These are phyloP conservation scores for Tetragnatha montana DNA, from an alignment of 2,888 invertebrate genomes.

Conservation along the genomic window DNA sequence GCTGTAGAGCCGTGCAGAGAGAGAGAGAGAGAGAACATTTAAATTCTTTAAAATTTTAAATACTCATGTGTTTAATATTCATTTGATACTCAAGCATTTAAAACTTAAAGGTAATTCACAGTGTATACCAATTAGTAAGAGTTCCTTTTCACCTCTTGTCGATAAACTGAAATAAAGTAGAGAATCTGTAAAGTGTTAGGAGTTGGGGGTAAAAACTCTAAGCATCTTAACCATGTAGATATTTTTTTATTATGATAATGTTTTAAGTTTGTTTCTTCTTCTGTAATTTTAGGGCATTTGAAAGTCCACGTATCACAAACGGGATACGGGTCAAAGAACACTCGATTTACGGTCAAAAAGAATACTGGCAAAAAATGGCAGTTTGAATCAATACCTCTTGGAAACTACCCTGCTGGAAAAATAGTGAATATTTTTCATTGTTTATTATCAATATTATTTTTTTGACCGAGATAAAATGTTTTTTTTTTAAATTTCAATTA, in stretches of 20 bases:
- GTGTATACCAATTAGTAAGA: too few species aligned
- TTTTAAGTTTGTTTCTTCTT: not conserved
- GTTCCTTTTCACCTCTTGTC: not conserved
- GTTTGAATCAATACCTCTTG: constrained; percentile 52
- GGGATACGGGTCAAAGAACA: not conserved
- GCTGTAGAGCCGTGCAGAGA: too few species aligned
- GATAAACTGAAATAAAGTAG: not conserved
- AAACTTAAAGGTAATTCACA: too few species aligned
- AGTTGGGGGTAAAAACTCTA: not conserved
- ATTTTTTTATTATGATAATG: not conserved
- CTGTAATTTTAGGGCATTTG: constrained; percentile 25
- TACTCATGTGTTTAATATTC: too few species aligned
- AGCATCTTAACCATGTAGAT: not conserved
- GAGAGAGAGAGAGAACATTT: too few species aligned
- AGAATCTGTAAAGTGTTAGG: too few species aligned
- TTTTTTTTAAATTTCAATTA: too few species aligned
- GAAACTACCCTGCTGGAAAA: constrained; percentile 58
- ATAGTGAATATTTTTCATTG: constrained; percentile 17
- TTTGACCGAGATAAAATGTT: too few species aligned
- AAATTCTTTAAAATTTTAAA: too few species aligned
- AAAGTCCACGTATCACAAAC: constrained; percentile 29
- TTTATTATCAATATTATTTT: too few species aligned
- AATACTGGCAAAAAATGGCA: constrained; percentile 62
- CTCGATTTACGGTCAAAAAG: not conserved
- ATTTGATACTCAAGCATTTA: too few species aligned